Percentiles rank a stretch among this genome's conserved stretches.
Evolutionary conservation across 2,113 vertebrate species (phyloP).

Genomic region (Pterocles orientalis): DNA sequence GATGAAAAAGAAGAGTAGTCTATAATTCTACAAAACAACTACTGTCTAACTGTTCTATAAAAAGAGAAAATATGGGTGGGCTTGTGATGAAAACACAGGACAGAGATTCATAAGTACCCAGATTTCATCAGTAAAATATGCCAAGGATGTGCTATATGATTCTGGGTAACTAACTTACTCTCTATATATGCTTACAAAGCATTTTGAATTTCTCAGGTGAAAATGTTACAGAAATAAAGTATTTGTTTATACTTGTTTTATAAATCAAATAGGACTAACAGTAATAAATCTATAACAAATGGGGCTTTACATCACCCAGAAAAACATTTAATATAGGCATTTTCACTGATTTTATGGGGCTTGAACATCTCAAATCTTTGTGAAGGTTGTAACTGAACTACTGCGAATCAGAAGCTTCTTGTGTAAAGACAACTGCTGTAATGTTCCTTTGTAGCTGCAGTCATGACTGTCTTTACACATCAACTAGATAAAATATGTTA

Average conservation of each 20-base stretch:
- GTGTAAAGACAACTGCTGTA: background rate
- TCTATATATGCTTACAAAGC: background rate
- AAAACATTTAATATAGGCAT: background rate
- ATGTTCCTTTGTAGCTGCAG: background rate
- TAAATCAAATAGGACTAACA: conserved; percentile 1
- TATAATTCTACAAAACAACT: background rate
- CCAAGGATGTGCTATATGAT: background rate
- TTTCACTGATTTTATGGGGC: background rate
- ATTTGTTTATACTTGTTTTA: background rate
- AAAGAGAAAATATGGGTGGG: background rate
- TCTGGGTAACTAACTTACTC: background rate
- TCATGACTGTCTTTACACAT: background rate
- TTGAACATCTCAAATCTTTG: conserved; percentile 17
- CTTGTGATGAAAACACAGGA: background rate
- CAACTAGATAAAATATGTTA: background rate
- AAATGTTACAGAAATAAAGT: background rate
- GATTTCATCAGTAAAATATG: background rate
- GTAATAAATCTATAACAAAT: background rate
- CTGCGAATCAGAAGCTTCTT: background rate
- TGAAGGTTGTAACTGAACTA: background rate
- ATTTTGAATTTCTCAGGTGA: background rate
- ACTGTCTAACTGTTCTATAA: background rate
- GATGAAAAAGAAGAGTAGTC: background rate
- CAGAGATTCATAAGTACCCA: background rate
- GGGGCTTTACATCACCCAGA: background rate